Conservation (phyloP, 2,113 vertebrate genomes). For the Mastomys coucha region DNA sequence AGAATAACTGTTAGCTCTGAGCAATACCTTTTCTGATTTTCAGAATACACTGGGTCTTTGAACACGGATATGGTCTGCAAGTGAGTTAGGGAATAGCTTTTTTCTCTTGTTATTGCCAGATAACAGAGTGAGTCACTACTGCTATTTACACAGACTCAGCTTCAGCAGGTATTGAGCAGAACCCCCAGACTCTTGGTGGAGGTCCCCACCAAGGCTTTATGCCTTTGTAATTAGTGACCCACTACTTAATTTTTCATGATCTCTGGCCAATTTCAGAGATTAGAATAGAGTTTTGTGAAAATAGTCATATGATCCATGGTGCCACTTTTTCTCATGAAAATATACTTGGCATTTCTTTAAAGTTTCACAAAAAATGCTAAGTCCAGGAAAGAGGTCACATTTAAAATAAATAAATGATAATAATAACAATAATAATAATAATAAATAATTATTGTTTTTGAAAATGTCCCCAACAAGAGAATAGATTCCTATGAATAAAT, state of each 20-base stretch:
- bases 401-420: not conserved
- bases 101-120: not conserved
- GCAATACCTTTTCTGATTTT: not conserved
- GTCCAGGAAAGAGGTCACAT: not conserved
- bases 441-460: not conserved
- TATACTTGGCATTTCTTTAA: not conserved
- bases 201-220: not conserved
- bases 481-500: not conserved
- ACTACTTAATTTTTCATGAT: not conserved
- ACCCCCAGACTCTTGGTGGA: not conserved
- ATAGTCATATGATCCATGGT: not conserved
- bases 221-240: not conserved
- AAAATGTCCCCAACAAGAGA: not conserved
- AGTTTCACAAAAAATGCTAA: not conserved
- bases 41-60: not conserved
- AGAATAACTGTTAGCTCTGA: not conserved
- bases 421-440: too few species aligned
- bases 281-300: slow-evolving; percentile 23
- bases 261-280: not conserved
- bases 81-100: not conserved
- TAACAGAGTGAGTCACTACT: not conserved
- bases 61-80: not conserved
- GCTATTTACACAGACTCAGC: not conserved
- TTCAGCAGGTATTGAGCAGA: not conserved
- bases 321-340: not conserved